Evolutionary conservation across 2,797 vertebrate genomes (phyloP), one percentile per base, ranked within the genome.

Genomic region (Thunnus albacares): DNA sequence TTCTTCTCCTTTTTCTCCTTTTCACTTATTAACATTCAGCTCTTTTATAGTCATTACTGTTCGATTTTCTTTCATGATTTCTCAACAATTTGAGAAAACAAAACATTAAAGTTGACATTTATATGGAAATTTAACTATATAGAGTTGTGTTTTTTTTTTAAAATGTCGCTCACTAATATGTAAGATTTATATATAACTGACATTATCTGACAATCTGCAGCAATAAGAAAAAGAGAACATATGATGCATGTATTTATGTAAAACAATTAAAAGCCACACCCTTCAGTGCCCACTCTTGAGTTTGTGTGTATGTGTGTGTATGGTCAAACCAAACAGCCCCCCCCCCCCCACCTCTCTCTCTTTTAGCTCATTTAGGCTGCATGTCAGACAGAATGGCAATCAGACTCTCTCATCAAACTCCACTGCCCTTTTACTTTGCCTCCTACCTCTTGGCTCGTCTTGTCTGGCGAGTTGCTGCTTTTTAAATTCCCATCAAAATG

Each of bases 331-430:
- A 81, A 77, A 76, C 53, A 72, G 65, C 28, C 28, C 11, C 43
- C 63, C 57, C 13, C 55, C 9, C 10, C 35, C 38, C 1, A 49
- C 41, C 68, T 62, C 71, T 74, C 30, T 26, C 58, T 75, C 82
- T 64, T 18, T 77, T 12, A 76, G 78, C 77, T 87, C 79, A 80
- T 81, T 86, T 74, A 79, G 66, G 70, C 77, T 77, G 81, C 85
- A 75, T 5, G 45, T 90, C 86, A 87, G 79, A 87, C 75, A 87
- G 80, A 84, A 73, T 67, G 71, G 61, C 43, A 84, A 82, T 83
- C 84, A 75, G 69, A 81, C 71, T 52, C 74, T 70, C 76, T 83
- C 83, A 88, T 89, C 81, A 69, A 87, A 82, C 87, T 80, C 77
- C 75, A 56, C 73, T 86, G 81, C 75, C 76, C 84, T 87, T 87